These are phyloP conservation scores for western clawed frog (Xenopus tropicalis) DNA, from an alignment of 2,113 vertebrate genomes.

Conservation along the genomic window UCB_Xtro_10.0 CM004444.2:160760501-160761000, in stretches of 20 bases:
- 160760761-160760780: no score
- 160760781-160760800: not conserved
- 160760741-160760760: no score
- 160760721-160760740: no score
- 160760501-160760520: no score
- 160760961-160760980: slow-evolving; percentile 35
- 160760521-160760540: no score
- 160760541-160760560: no score
- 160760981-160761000: slow-evolving; percentile 60
- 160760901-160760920: slow-evolving; percentile 53
- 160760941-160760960: slow-evolving; percentile 43
- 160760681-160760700: no score
- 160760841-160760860: slow-evolving; percentile 47
- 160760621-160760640: no score
- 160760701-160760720: no score
- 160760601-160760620: no score
- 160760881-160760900: slow-evolving; percentile 35
- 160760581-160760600: no score
- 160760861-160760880: not conserved
- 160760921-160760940: slow-evolving; percentile 57
- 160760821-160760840: slow-evolving; percentile 3
- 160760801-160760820: not conserved
- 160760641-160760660: not conserved
- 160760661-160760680: not conserved
- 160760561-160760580: no score